These are phyloP conservation scores for Dipodomys ordii DNA, from an alignment of 2,113 vertebrate genomes.

Conservation along the genomic window DNA sequence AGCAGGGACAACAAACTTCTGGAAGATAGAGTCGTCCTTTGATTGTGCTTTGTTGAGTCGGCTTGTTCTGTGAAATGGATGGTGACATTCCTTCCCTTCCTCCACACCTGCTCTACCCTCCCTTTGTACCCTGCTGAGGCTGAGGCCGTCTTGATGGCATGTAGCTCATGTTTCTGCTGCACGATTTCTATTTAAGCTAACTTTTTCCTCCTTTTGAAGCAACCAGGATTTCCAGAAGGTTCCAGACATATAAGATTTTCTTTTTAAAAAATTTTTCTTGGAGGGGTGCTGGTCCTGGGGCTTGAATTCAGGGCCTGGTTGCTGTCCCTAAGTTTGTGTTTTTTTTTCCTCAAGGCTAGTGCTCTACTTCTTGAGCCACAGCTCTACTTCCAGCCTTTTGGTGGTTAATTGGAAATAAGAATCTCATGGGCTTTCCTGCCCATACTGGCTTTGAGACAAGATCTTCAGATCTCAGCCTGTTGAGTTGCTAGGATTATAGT, in stretches of 20 bases:
- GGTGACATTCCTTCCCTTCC: neutral
- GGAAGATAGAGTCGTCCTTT: neutral
- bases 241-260: neutral
- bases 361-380: too few species aligned
- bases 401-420: too few species aligned
- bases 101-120: neutral
- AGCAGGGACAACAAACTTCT: neutral
- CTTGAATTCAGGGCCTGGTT: too few species aligned
- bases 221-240: neutral
- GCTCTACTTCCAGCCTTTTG: too few species aligned
- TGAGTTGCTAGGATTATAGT: too few species aligned
- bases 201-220: constrained; percentile 31
- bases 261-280: too few species aligned
- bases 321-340: too few species aligned
- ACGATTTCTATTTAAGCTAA: neutral
- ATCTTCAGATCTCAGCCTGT: too few species aligned
- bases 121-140: neutral
- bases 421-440: too few species aligned
- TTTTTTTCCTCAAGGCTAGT: too few species aligned
- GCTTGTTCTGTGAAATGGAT: neutral
- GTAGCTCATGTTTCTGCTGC: neutral
- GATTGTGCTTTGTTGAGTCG: neutral
- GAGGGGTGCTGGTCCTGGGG: too few species aligned
- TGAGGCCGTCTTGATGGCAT: neutral
- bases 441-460: too few species aligned